Evolutionary conservation across 1,140 invertebrate genomes (phyloP).

Genomic region (Neuroterus valhalla): DNA sequence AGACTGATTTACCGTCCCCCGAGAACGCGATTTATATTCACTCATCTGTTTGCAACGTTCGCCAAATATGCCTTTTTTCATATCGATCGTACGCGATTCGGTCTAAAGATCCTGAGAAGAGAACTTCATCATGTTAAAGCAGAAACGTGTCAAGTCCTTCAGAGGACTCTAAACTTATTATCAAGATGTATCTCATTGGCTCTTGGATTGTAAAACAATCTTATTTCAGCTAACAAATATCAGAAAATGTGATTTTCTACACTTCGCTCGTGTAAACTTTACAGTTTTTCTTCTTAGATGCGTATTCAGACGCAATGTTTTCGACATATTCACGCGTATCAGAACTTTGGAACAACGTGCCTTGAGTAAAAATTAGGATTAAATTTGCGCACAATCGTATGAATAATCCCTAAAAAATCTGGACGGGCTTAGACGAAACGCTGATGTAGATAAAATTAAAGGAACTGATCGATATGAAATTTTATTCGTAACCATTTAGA

Average conservation of each 20-base stretch:
- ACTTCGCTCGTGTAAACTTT: too few species aligned
- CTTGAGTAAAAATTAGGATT: slow-evolving; percentile 32
- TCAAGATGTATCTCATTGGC: too few species aligned
- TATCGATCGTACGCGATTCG: neutral
- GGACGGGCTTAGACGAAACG: neutral
- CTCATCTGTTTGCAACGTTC: slow-evolving; percentile 26
- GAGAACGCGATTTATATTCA: slow-evolving; percentile 1
- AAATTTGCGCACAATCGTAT: slow-evolving; percentile 5
- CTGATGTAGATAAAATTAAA: neutral
- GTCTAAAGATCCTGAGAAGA: too few species aligned
- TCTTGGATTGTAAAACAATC: too few species aligned
- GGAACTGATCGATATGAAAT: neutral
- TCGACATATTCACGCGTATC: slow-evolving; percentile 21
- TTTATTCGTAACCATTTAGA: neutral
- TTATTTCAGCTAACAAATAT: neutral
- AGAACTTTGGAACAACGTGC: slow-evolving; percentile 26
- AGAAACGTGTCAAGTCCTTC: too few species aligned
- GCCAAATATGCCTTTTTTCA: slow-evolving; percentile 23
- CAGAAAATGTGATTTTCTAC: neutral
- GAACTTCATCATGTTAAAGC: too few species aligned
- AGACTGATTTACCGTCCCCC: slow-evolving; percentile 59
- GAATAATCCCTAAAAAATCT: neutral
- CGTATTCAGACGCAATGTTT: neutral
- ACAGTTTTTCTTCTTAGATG: neutral
- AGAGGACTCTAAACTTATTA: too few species aligned